phyloP scores from a whole-genome alignment of 2,888 invertebrate genomes.

The Scotopteryx bipunctaria region DNA sequence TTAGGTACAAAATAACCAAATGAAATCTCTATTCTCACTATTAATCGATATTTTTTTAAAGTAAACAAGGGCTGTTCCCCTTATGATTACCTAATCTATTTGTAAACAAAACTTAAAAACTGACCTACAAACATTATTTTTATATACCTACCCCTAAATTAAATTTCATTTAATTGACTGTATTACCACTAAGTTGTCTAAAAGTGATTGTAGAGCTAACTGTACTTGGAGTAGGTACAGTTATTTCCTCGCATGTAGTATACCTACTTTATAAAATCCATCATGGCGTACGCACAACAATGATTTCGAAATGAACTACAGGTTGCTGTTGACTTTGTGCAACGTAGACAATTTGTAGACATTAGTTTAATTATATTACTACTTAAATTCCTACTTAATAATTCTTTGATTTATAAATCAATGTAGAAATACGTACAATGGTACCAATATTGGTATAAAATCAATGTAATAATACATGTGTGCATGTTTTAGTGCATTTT shows the following conservation, averaged over 20 bases:
- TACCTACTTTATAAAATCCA: constrained; percentile 39
- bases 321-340: constrained; percentile 46
- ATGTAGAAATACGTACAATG: constrained; percentile 62
- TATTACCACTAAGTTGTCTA: constrained; percentile 35
- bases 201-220: constrained; percentile 70
- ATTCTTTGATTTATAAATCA: constrained; percentile 54
- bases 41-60: neutral
- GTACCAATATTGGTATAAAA: constrained; percentile 77
- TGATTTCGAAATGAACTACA: constrained; percentile 46
- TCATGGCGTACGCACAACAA: constrained; percentile 42
- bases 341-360: constrained; percentile 64
- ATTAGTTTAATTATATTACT: constrained; percentile 59
- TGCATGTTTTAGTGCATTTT: constrained; percentile 84
- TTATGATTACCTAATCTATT: neutral
- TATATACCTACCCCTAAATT: neutral
- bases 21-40: constrained; percentile 1
- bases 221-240: constrained; percentile 58
- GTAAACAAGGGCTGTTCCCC: constrained; percentile 12
- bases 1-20: constrained; percentile 9
- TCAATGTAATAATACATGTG: constrained; percentile 75
- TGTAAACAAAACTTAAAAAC: constrained; percentile 1
- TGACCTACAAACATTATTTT: neutral
- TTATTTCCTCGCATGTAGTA: constrained; percentile 70
- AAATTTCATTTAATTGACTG: constrained; percentile 14
- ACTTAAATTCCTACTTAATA: constrained; percentile 47